Evolutionary conservation across 2,113 vertebrate species (phyloP), one percentile per base, ranked within the genome.

Genomic region (Syngnathus floridae): DNA sequence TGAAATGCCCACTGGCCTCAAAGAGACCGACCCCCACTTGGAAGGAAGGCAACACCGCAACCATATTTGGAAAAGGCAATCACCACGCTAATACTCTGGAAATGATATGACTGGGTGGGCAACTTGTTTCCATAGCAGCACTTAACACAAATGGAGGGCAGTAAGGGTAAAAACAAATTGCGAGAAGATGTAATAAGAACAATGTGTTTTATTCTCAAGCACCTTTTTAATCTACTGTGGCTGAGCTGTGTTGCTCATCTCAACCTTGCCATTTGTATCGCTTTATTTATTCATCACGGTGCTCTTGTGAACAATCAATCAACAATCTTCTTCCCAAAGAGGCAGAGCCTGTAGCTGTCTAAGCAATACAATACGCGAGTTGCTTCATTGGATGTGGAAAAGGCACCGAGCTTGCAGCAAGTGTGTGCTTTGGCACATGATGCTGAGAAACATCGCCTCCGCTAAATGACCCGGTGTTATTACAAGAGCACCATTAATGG

Each of bases 51-150:
- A 61, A 66, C 76, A 62, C 87, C 76, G 59, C 69, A 72, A 65
- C 76, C 88, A 91, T 90, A 90, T 89, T 89, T 88, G 88, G 85
- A 74, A 86, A 89, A 92, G 90, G 90, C 90, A 92, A 94, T 93
- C 92, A 91, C 83, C 71, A 76, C 77, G 21, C 71, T 79, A 72
- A 75, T 64, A 78, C 71, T 71, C 88, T 88, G 36, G 51, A 66
- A 59, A 77, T 65, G 80, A 76, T 79, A 65, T 79, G 80, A 85
- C 80, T 80, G 81, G 55, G 66, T 26, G 85, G 76, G 71, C 67
- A 81, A 81, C 70, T 77, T 71, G 82, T 77, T 86, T 84, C 67
- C 85, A 88, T 69, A 83, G 87, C 82, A 86, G 84, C 87, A 35
- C 88, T 88, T 87, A 86, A 76, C 79, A 80, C 84, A 85, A 65